Base-by-base conservation (phyloP, 2,888 invertebrate species). In the Fragum sueziense region DNA sequence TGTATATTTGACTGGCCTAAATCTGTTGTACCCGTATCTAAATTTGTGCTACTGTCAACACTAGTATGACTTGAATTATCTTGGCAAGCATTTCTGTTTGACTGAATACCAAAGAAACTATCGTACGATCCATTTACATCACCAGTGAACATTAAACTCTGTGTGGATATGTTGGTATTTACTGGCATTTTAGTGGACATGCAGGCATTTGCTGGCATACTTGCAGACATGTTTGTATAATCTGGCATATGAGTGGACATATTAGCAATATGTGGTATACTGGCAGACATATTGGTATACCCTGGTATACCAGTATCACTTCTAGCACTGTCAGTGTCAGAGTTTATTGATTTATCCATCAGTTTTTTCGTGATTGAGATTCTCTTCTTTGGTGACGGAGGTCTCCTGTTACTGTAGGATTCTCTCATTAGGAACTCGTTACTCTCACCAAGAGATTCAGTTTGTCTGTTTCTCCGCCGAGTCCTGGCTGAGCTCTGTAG, bases 351-450 rank as follows among this genome's bases (percentile, higher is more conserved):
- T 25, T 41, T 72, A 25, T 76, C 71, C 29, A 74, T 29, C 11
- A 79, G 47, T 72, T 78, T 84, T 67, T 75, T 72, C 22, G 74
- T 70, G 2, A 78, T n/a, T 47, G 80, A 74, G 6, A 34, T 34
- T 31, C 67, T 78, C 67, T 83, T 83, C 47, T 76, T 78, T 52
- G 80, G 80, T 4, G 84, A 81, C 14, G 74, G 70, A 20, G 84
- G 84, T 34, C 84, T 70, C n/a, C 68, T 74, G 54, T 84, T 84
- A 51, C 77, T 37, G 31, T 76, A 76, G 31, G 84, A 84, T 59
- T 84, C 84, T 51, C 80, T 74, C 72, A 74, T 79, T 22, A 76
- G 33, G 54, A 57, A 79, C 14, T 84, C 84, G 27, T 81, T 74
- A 37, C 68, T 69, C 17, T 54, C 14, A 9, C 25, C 22, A 7